Percentiles rank a stretch among this genome's conserved stretches.
Evolutionary conservation across 2,888 invertebrate genomes (phyloP).

Genomic region (Oligia strigilis): DNA sequence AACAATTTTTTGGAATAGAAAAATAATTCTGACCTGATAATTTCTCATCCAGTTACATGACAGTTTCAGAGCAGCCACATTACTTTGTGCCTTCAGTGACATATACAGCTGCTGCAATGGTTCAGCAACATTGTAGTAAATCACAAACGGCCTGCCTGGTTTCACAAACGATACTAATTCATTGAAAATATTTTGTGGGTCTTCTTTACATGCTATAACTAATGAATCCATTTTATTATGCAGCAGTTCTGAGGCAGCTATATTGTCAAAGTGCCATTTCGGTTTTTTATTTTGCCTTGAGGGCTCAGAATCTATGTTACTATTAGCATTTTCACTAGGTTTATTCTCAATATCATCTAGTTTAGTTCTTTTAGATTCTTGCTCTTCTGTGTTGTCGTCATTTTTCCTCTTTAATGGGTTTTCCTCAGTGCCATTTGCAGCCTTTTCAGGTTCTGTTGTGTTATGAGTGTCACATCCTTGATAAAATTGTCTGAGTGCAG

Average conservation of each 20-base stretch:
- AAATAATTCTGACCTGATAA: conserved; percentile 93
- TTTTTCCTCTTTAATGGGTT: conserved; percentile 79
- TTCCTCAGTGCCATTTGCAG: conserved; percentile 63
- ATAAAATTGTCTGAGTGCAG: conserved; percentile 92
- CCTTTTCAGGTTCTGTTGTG: conserved; percentile 47
- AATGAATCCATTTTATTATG: conserved; percentile 93
- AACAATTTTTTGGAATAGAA: neutral
- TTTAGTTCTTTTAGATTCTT: conserved; percentile 79
- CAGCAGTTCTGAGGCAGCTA: conserved; percentile 91
- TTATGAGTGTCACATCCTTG: conserved; percentile 89
- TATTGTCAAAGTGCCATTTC: conserved; percentile 93
- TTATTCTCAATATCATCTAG: conserved; percentile 49
- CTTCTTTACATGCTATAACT: conserved; percentile 95
- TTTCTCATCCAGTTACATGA: conserved; percentile 96
- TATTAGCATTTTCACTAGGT: conserved; percentile 23
- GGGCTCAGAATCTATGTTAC: conserved; percentile 33
- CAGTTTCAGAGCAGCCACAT: conserved; percentile 94
- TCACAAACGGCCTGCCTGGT: conserved; percentile 95
- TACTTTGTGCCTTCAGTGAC: conserved; percentile 93
- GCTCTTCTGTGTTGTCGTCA: conserved; percentile 68
- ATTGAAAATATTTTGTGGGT: conserved; percentile 95
- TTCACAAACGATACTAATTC: conserved; percentile 94
- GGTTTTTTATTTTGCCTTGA: conserved; percentile 87
- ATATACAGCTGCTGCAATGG: conserved; percentile 96
- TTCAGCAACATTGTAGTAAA: conserved; percentile 95